Evolutionary conservation across 2,888 invertebrate species (phyloP), one percentile per base, ranked within the genome.

Genomic region (Polydrusus pterygomalis): DNA sequence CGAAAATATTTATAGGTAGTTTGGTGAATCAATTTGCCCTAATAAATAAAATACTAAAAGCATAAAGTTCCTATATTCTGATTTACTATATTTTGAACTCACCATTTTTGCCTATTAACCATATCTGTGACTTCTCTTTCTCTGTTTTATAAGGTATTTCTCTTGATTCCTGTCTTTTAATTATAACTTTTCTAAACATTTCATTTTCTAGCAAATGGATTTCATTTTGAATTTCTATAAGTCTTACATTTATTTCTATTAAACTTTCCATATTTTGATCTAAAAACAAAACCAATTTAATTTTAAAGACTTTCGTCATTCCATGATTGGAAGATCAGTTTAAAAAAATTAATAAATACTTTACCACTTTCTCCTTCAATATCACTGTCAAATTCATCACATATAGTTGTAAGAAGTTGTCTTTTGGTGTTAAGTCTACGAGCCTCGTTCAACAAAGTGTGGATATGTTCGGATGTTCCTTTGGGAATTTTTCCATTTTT

Each of bases 171-270:
- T 83, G 82, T 17, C 81, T 78, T 72, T 83, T 82, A 3, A 87
- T 81, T n/a, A 85, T 79, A 47, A 91, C 88, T n/a, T 88, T 87
- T 65, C 91, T 86, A 86, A 91, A 88, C 25, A 89, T 85, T 0
- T 91, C 90, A 86, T 91, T 91, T 81, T 92, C 91, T 0, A 91
- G 83, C 17, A 91, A 87, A 76, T 91, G 91, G 78, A 92, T 88
- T 80, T 92, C 91, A 45, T 87, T 89, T 77, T 89, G 90, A 45
- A 92, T 91, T 82, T 91, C 89, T 43, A 89, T 86, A 74, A 92
- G 81, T 5, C 91, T 87, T 40, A 91, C 86, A 80, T 91, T 90
- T 0, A 91, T 84, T 75, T 90, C 88, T 87, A 91, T 88, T 2
- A 91, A 82, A 71, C 87, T 88, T 60, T 89, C 88, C 0, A 90